These are phyloP conservation scores for Heliconius cydno DNA, from an alignment of 2,888 invertebrate species.

Conservation along the genomic window DNA sequence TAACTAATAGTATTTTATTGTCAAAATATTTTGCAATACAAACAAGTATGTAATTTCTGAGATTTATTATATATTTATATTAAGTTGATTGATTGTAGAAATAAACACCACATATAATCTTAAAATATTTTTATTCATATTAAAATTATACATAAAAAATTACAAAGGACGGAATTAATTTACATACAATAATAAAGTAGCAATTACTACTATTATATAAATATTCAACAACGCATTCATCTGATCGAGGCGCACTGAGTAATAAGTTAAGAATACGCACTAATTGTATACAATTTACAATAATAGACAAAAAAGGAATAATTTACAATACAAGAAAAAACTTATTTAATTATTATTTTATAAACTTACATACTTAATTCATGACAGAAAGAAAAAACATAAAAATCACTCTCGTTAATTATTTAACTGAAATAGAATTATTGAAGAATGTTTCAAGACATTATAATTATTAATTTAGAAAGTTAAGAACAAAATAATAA, in stretches of 20 bases:
- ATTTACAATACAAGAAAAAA: not conserved
- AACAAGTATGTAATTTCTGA: too few species aligned
- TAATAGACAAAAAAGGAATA: not conserved
- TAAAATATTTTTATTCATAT: slow-evolving; percentile 40
- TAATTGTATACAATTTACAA: slow-evolving; percentile 16
- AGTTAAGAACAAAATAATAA: not conserved
- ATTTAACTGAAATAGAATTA: not conserved
- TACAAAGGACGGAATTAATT: slow-evolving; percentile 39
- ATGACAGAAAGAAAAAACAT: not conserved
- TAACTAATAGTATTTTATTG: too few species aligned
- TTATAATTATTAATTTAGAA: not conserved
- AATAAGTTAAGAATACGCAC: slow-evolving; percentile 12
- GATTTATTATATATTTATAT: too few species aligned
- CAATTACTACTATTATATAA: slow-evolving; percentile 7
- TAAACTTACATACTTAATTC: not conserved
- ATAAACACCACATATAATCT: slow-evolving; percentile 16
- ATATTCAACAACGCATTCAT: slow-evolving; percentile 19
- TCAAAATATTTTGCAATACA: too few species aligned
- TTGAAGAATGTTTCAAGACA: not conserved
- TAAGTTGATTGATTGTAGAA: too few species aligned
- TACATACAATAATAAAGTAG: slow-evolving; percentile 31
- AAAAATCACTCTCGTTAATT: not conserved
- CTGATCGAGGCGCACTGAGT: slow-evolving; percentile 1
- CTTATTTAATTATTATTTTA: slow-evolving; percentile 5
- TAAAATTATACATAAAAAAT: slow-evolving; percentile 24